A percentile compares a stretch with the other conserved stretches of the same genome.
Conservation (phyloP, 2,888 invertebrate species). For the Tipula lateralis region DNA sequence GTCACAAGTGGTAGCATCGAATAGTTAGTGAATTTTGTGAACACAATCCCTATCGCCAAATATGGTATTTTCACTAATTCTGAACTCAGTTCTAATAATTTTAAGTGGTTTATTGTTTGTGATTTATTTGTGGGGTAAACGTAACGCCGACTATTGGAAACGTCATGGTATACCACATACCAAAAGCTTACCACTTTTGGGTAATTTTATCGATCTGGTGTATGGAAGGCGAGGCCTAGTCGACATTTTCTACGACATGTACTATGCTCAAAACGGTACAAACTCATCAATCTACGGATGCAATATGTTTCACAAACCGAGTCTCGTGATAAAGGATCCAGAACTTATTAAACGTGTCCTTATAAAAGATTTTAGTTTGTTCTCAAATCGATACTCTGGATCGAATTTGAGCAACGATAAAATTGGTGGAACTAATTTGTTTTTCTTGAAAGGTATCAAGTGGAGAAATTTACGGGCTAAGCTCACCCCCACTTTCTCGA, state of each 20-base stretch:
- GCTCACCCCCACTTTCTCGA: conserved; percentile 50
- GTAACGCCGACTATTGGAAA: neutral
- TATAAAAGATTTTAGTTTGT: conserved; percentile 50
- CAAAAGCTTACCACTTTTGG: neutral
- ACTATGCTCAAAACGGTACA: conserved; percentile 33
- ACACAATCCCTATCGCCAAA: neutral
- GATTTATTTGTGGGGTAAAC: neutral
- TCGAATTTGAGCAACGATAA: conserved; percentile 44
- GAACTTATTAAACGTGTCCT: conserved; percentile 49
- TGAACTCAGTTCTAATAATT: neutral
- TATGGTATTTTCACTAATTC: neutral
- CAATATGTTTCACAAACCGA: conserved; percentile 49
- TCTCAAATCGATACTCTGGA: conserved; percentile 43
- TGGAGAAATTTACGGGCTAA: conserved; percentile 50
- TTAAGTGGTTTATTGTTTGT: neutral
- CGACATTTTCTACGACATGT: neutral
- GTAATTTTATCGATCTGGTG: neutral
- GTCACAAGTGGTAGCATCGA: neutral
- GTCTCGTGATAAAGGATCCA: conserved; percentile 47
- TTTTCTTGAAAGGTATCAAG: conserved; percentile 47
- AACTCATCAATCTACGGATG: conserved; percentile 45
- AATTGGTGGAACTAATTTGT: conserved; percentile 48
- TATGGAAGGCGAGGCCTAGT: neutral
- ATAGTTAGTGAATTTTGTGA: too few relatives aligned
- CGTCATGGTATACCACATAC: neutral